phyloP scores from a whole-genome alignment of 1,140 invertebrate species.

The Nasonia giraulti region DNA sequence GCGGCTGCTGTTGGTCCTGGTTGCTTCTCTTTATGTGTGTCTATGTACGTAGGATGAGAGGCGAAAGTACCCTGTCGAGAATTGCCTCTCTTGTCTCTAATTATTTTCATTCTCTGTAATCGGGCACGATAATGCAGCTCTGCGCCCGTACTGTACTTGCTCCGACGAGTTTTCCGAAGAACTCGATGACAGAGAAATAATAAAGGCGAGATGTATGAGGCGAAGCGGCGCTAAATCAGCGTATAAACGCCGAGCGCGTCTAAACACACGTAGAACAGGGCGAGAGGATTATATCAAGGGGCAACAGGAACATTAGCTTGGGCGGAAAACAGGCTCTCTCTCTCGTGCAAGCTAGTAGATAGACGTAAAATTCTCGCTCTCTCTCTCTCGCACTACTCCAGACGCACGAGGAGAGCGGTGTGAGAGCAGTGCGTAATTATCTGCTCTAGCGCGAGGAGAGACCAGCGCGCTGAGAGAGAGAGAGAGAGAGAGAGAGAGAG shows the following conservation, averaged over 20 bases:
- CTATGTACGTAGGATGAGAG: conserved; percentile 17
- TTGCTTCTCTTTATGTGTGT: background rate
- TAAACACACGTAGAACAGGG: too few species aligned
- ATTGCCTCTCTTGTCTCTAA: conserved; percentile 52
- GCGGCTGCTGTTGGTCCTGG: too few species aligned
- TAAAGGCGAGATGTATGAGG: background rate
- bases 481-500: too few species aligned
- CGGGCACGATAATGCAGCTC: conserved; percentile 44
- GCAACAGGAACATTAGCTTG: conserved; percentile 9
- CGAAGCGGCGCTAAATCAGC: background rate
- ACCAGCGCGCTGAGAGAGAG: background rate
- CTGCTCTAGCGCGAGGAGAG: conserved; percentile 13
- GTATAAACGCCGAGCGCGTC: background rate
- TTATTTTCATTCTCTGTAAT: conserved; percentile 54
- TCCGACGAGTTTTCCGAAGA: too few species aligned
- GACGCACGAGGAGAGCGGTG: background rate
- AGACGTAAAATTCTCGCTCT: background rate
- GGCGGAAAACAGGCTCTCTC: background rate
- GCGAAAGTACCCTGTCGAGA: conserved; percentile 44
- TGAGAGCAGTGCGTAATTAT: conserved; percentile 43
- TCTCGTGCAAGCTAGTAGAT: background rate
- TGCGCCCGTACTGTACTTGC: background rate
- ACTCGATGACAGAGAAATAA: background rate
- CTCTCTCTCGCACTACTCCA: too few species aligned
- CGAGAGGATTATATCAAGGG: background rate